Percentiles rank a stretch among this genome's conserved stretches.
These are phyloP conservation scores for Parasteatoda lunata DNA, from an alignment of 2,888 invertebrate genomes.

Conservation along the genomic window DNA sequence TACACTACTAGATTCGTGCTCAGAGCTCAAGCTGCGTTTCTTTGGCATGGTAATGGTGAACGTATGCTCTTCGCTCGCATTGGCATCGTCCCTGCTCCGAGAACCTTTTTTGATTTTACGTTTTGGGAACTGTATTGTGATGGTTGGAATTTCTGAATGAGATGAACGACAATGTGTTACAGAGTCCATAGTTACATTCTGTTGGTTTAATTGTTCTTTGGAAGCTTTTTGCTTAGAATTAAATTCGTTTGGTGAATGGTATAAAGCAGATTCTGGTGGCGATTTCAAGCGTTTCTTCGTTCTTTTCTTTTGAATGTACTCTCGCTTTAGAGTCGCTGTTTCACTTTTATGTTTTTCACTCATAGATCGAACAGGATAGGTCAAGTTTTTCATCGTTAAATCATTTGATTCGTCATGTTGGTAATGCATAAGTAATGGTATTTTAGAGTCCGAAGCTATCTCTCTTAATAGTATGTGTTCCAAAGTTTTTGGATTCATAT, in stretches of 20 bases:
- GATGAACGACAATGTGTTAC: not conserved
- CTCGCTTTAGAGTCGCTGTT: conserved; percentile 23
- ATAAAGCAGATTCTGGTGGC: conserved; percentile 14
- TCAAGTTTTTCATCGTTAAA: not conserved
- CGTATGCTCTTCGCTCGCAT: conserved; percentile 15
- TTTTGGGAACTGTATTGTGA: conserved; percentile 59
- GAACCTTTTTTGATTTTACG: conserved; percentile 30
- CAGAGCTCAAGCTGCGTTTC: conserved; percentile 55
- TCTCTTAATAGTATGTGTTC: conserved; percentile 17
- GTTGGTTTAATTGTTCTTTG: not conserved
- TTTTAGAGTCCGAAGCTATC: conserved; percentile 52
- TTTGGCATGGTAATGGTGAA: conserved; percentile 54
- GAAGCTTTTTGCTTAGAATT: not conserved
- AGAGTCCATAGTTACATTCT: not conserved
- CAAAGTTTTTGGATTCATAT: not conserved
- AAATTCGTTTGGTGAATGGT: not conserved
- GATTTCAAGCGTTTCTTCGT: conserved; percentile 40
- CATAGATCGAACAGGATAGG: conserved; percentile 38
- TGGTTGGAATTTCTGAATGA: conserved; percentile 22
- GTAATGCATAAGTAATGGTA: conserved; percentile 28
- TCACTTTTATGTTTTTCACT: conserved; percentile 46
- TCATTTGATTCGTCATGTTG: not conserved
- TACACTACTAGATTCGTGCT: conserved; percentile 39
- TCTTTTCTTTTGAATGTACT: conserved; percentile 32
- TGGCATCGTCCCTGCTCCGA: not conserved